These are phyloP conservation scores for Minunthozetes semirufus DNA, from an alignment of 2,888 invertebrate genomes.

Conservation along the genomic window DNA sequence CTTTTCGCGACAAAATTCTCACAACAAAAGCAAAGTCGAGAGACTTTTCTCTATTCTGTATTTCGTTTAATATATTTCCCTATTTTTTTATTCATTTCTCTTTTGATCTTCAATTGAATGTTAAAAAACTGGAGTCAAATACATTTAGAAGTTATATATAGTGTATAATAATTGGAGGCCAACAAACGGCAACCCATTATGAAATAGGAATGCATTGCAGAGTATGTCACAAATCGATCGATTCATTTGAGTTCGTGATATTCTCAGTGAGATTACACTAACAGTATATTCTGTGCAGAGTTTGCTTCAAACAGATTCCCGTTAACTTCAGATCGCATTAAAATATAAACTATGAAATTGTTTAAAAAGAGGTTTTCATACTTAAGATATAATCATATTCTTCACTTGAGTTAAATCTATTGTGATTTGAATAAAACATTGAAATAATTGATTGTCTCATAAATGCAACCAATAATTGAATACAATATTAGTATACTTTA, in stretches of 20 bases:
- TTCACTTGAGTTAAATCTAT: not conserved
- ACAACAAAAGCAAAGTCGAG: not conserved
- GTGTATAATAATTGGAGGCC: not conserved
- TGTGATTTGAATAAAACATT: slow-evolving; percentile 7
- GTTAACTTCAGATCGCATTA: slow-evolving; percentile 3
- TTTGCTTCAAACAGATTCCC: not conserved
- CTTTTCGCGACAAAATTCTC: not conserved
- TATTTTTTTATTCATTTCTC: not conserved
- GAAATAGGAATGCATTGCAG: slow-evolving; percentile 1
- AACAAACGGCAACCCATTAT: not conserved
- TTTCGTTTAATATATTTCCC: not conserved
- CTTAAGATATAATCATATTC: not conserved
- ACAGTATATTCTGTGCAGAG: not conserved
- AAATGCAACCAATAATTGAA: slow-evolving; percentile 2
- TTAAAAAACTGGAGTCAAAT: not conserved
- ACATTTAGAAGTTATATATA: not conserved
- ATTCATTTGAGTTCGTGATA: not conserved
- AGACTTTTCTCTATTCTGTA: not conserved
- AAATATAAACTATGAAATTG: not conserved
- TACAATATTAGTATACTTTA: not conserved
- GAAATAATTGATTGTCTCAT: not conserved
- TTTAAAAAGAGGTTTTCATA: not conserved
- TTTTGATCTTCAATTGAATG: not conserved
- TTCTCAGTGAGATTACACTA: not conserved
- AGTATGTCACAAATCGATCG: slow-evolving; percentile 19